These are phyloP conservation scores for Agrypnus murinus DNA, from an alignment of 2,888 invertebrate genomes.

Conservation along the genomic window DNA sequence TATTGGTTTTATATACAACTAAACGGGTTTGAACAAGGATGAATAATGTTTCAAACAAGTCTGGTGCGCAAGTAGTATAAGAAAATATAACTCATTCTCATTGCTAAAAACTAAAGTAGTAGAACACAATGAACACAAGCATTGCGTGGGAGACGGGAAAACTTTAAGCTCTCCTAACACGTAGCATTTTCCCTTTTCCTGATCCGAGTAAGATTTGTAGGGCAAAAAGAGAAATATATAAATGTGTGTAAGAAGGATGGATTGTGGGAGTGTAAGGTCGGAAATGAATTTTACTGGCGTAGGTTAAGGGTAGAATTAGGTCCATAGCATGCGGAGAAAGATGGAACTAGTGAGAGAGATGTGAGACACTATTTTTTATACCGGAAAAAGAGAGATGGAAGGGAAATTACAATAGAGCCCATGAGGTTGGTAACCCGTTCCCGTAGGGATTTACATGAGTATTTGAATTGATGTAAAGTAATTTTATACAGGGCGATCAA, in stretches of 20 bases:
- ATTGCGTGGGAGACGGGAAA: neutral
- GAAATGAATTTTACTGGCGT: slow-evolving; percentile 4
- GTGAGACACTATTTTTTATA: neutral
- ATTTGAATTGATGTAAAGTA: slow-evolving; percentile 46
- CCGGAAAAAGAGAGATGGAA: slow-evolving; percentile 9
- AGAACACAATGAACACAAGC: neutral
- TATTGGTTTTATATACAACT: neutral
- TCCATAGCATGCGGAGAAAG: slow-evolving; percentile 6
- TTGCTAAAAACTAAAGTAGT: neutral
- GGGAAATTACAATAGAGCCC: slow-evolving; percentile 38
- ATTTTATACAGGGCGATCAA: slow-evolving; percentile 46
- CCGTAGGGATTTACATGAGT: slow-evolving; percentile 44
- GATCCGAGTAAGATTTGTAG: neutral
- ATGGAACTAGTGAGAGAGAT: neutral
- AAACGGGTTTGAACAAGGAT: neutral
- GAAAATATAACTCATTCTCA: neutral
- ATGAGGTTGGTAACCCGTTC: slow-evolving; percentile 36
- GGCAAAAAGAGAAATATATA: too few relatives aligned
- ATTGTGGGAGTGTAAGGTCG: neutral
- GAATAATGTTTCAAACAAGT: too few relatives aligned
- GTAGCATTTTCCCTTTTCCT: neutral
- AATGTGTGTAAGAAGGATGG: too few relatives aligned
- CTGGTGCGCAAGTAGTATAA: neutral
- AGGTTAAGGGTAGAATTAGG: slow-evolving; percentile 18
- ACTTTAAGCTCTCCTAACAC: slow-evolving; percentile 6